Evolutionary conservation across 35 echinoderm and acorn worm genomes (phyloP), one percentile per base, ranked within the genome.

Genomic region (Diadema setosum): DNA sequence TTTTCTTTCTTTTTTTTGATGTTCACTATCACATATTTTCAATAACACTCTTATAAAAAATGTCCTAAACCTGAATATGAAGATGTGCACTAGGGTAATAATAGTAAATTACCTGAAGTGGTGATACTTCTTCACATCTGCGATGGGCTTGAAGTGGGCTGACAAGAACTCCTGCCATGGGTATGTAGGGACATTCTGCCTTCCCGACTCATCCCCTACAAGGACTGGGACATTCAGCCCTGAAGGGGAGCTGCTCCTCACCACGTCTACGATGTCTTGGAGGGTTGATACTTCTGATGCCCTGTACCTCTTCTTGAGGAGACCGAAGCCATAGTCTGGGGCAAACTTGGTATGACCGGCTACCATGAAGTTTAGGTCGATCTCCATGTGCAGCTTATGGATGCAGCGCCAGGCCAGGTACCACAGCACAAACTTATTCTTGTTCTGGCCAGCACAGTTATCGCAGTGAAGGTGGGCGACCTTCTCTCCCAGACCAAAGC

Each of bases 401-500:
- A 95, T 24, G 1, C 14, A 27, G 1, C 84, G 29, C 85, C 88
- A 95, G 1, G 37, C 80, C 1, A 87, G n/a, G 56, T 95, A 95
- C 89, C 88, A 88, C 5, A 95, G 42, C 1, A 91, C 33, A 65
- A 75, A 95, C 63, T 52, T 87, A 52, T 95, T 95, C 27, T 95
- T 91, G 26, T 95, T 95, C 39, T 91, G 93, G 4, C 92, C 86
- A 12, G 33, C 39, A 46, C 92, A 94, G 41, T 94, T 94, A 61
- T 89, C 92, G 37, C 81, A 84, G 39, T 94, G 86, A 17, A 94
- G 46, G 0, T 42, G 16, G 5, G 85, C 36, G 32, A 8, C 9
- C n/a, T 70, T 26, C 86, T 95, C 88, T 14, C 58, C 76, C 1
- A 91, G 46, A 0, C 70, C 55, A 82, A 83, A 82, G 9, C 70